Base-by-base conservation (phyloP, 1,140 invertebrate genomes). In the Phthorimaea operculella region DNA sequence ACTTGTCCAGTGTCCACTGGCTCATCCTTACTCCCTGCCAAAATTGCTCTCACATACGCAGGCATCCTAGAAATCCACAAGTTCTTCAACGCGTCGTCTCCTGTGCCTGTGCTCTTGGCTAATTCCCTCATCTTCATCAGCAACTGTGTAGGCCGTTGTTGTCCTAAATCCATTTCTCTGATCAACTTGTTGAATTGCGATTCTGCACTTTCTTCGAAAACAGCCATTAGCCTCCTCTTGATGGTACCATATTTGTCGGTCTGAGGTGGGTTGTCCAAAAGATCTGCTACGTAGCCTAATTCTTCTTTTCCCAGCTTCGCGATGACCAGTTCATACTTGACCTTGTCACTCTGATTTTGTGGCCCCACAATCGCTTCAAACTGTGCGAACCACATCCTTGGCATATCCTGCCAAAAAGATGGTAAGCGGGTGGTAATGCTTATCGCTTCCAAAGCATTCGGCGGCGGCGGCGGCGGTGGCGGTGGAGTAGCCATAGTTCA, bases 41-140 rank as follows among this genome's bases (percentile, higher is more conserved):
- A 49, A 16, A 49, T 16, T 16, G 47, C 17, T 18, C 16, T 49
- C n/a, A 49, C 47, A 4, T 15, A 12, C 10, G 10, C 17, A 1
- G 47, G 17, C 16, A 49, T 12, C 16, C 47, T 49, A 4, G n/a
- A 49, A 11, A 49, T 49, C 47, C 47, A 49, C 9, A 49, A 16
- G 4, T 16, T 12, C 16, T 16, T 49, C 47, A 49, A 16, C 10
- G 47, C 47, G n/a, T 49, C 17, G n/a, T 15, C 47, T 2, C 12
- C 12, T 16, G 16, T 16, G 4, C 16, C 12, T 4, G 47, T 49
- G 17, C 16, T 49, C 9, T 10, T 49, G n/a, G 47, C 47, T 15
- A 49, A 16, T 49, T 14, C 47, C 10, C 12, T 14, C 47, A 49
- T 49, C 16, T 42, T 42, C 14, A 12, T 42, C 14, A 42, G 14